Conservation (phyloP, 1,140 invertebrate species). For the Drosophila neocordata region DNA sequence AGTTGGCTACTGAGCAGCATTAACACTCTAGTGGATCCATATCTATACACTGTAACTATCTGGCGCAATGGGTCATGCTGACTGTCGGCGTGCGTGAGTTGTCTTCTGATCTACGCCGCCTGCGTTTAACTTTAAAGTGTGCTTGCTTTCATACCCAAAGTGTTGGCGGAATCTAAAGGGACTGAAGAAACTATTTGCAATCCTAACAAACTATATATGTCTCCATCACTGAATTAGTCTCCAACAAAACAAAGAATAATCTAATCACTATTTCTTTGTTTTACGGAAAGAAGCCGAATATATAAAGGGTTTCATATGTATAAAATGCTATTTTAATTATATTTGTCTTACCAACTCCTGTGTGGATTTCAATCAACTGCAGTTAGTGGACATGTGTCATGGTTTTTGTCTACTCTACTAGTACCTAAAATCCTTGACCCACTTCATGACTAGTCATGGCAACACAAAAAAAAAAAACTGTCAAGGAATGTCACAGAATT, state of each 20-base stretch:
- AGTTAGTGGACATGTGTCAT: slow-evolving; percentile 24
- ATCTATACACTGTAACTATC: slow-evolving; percentile 42
- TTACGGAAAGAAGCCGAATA: no score
- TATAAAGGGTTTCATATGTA: no score
- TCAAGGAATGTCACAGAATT: slow-evolving; percentile 36
- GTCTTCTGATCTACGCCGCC: slow-evolving; percentile 61
- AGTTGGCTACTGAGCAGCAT: slow-evolving; percentile 42
- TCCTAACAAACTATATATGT: neutral
- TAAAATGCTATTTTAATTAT: no score
- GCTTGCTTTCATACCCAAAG: neutral
- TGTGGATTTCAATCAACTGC: slow-evolving; percentile 14
- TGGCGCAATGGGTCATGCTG: slow-evolving; percentile 55
- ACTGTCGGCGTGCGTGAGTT: slow-evolving; percentile 54
- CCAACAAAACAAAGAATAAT: no score
- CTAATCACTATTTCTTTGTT: no score
- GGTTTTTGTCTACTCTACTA: slow-evolving; percentile 28
- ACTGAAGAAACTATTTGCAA: neutral
- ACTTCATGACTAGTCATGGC: slow-evolving; percentile 34
- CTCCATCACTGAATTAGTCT: no score
- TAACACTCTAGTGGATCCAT: slow-evolving; percentile 1
- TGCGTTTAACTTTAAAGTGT: slow-evolving; percentile 4
- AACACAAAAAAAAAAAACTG: slow-evolving; percentile 47
- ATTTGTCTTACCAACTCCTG: slow-evolving; percentile 43
- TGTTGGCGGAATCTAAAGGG: slow-evolving; percentile 12
- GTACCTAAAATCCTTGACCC: slow-evolving; percentile 66